Evolutionary conservation across 2,888 invertebrate species (phyloP).

Genomic region (Cacoxenus indagator): DNA sequence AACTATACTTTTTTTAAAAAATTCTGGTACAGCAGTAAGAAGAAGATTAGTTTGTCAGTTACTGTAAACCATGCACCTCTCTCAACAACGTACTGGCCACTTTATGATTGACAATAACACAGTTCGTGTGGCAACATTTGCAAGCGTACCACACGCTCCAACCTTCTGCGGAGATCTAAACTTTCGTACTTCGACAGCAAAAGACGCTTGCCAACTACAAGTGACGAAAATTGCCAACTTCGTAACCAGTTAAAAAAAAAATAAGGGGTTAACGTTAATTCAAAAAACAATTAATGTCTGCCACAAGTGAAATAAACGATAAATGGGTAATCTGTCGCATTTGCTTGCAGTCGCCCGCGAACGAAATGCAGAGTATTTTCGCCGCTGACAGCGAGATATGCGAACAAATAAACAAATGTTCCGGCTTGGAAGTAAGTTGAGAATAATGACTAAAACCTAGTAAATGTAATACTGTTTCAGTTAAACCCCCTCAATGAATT

Average conservation of each 20-base stretch:
- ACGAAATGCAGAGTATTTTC: constrained; percentile 45
- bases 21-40: too few relatives aligned
- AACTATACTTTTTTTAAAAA: too few relatives aligned
- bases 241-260: not conserved
- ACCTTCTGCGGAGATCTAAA: not conserved
- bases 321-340: constrained; percentile 52
- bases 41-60: too few relatives aligned
- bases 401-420: constrained; percentile 51
- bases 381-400: constrained; percentile 34
- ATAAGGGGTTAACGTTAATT: not conserved
- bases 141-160: not conserved
- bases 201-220: not conserved
- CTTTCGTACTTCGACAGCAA: too few relatives aligned
- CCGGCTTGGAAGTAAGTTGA: constrained; percentile 50
- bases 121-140: not conserved
- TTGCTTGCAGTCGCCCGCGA: constrained; percentile 46
- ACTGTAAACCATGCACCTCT: too few relatives aligned
- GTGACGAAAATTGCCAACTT: constrained; percentile 34
- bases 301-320: constrained; percentile 18
- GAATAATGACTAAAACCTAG: not conserved
- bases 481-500: constrained; percentile 35
- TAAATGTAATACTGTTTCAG: constrained; percentile 33
- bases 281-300: not conserved
- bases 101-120: not conserved
- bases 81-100: too few relatives aligned